Base-by-base conservation (phyloP, 1,140 invertebrate genomes). In the Schmidtea mediterranea region DNA sequence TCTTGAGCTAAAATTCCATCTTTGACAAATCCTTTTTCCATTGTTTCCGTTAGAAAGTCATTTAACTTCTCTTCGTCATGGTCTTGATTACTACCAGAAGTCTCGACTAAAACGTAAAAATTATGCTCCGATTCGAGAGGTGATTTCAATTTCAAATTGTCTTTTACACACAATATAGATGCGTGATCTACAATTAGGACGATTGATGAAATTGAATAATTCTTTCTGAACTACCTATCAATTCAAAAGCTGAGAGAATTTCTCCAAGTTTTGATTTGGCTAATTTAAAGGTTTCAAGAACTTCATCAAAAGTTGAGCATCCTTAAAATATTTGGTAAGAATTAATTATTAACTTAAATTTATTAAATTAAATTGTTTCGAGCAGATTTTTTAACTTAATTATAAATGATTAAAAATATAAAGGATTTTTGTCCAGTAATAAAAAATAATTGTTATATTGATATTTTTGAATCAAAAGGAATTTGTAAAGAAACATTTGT, bases 31-130 rank as follows among this genome's bases (percentile, higher is more conserved):
- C 74, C 74, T 13, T 71, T 62, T 23, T 19, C 18, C 72, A 90
- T 75, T 19, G 76, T 69, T 37, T 72, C 67, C 51, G 78, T 73
- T 0, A 92, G 62, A 57, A 92, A 87, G 1, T 61, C 58, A 51
- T 71, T 74, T 9, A 94, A 61, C 62, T 92, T 92, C 58, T 82
- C 81, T 58, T 77, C 74, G 62, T 90, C 82, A 59, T 90, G 83
- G 0, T 57, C 55, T 36, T 69, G 67, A 56, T 80, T 74, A 52
- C 80, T 82, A 6, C 82, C 82, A 15, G 80, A 77, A 0, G 82
- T 81, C 67, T 95, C 86, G 46, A 92, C 73, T 0, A 95, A 58
- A 56, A 87, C 75, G 59, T 92, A 90, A 64, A 89, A 90, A 1
- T 78, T 76, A 61, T 73, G 75, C 15, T 56, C 51, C 10, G 26